Evolutionary conservation across 92 coral and sea anemone genomes (phyloP).

Genomic region (Zoanthus sociatus): DNA sequence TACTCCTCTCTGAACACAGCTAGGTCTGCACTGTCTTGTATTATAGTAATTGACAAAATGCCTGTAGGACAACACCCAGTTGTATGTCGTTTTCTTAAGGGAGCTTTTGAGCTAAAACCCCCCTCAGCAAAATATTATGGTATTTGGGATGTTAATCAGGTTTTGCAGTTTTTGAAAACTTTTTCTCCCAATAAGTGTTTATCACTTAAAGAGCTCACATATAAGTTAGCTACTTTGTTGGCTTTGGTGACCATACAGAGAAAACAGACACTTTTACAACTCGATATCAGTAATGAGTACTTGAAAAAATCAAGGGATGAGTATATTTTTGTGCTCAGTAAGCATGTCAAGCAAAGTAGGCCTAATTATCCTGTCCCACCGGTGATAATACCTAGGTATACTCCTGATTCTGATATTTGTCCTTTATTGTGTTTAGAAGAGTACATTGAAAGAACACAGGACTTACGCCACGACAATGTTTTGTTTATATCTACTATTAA

Average conservation of each 20-base stretch:
- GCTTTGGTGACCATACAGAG: conserved; percentile 4
- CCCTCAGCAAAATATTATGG: conserved; percentile 51
- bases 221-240: conserved; percentile 61
- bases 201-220: conserved; percentile 51
- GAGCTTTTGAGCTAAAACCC: conserved; percentile 66
- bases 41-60: conserved; percentile 2
- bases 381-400: conserved; percentile 60
- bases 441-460: conserved; percentile 50
- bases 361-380: conserved; percentile 60
- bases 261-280: conserved; percentile 16
- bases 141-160: conserved; percentile 66
- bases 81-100: conserved; percentile 36
- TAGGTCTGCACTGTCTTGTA: conserved; percentile 32
- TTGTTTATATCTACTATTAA: conserved; percentile 61
- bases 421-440: conserved; percentile 68
- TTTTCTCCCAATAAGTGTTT: conserved; percentile 40
- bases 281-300: not conserved
- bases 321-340: conserved; percentile 55
- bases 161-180: conserved; percentile 55
- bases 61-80: conserved; percentile 59
- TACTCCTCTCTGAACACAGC: no score
- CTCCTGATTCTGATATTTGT: conserved; percentile 63
- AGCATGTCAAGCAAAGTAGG: conserved; percentile 64
- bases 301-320: conserved; percentile 47
- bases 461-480: conserved; percentile 58